phyloP scores from a whole-genome alignment of 2,113 vertebrate species.

The Ahaetulla prasina region DNA sequence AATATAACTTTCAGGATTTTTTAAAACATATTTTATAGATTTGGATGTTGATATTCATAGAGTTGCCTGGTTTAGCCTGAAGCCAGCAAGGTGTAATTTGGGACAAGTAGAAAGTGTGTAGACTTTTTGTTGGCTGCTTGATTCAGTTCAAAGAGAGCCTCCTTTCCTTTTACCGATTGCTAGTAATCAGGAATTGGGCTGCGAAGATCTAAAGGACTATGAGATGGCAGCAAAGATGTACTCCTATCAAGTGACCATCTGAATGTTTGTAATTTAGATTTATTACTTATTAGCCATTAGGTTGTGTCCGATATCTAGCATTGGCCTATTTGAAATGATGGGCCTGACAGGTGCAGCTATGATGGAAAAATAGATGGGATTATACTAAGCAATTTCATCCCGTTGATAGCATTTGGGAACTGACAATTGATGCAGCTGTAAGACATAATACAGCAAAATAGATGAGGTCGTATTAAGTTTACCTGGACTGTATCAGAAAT shows the following conservation, averaged over 20 bases:
- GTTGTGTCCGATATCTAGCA: background rate
- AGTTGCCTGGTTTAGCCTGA: background rate
- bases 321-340: background rate
- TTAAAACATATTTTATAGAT: background rate
- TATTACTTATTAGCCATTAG: background rate
- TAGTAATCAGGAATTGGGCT: background rate
- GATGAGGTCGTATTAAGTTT: background rate
- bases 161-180: background rate
- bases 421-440: background rate
- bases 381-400: background rate
- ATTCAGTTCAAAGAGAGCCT: background rate
- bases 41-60: background rate
- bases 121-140: slow-evolving; percentile 24
- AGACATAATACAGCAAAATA: background rate
- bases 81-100: slow-evolving; percentile 31
- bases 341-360: background rate
- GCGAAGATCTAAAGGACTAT: background rate
- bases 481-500: background rate
- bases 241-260: background rate
- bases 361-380: background rate
- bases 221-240: background rate
- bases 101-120: slow-evolving; percentile 25
- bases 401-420: background rate
- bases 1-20: background rate
- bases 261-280: background rate